These are phyloP conservation scores for Cyanoramphus novaezelandiae DNA, from an alignment of 2,113 vertebrate genomes.

Conservation along the genomic window DNA sequence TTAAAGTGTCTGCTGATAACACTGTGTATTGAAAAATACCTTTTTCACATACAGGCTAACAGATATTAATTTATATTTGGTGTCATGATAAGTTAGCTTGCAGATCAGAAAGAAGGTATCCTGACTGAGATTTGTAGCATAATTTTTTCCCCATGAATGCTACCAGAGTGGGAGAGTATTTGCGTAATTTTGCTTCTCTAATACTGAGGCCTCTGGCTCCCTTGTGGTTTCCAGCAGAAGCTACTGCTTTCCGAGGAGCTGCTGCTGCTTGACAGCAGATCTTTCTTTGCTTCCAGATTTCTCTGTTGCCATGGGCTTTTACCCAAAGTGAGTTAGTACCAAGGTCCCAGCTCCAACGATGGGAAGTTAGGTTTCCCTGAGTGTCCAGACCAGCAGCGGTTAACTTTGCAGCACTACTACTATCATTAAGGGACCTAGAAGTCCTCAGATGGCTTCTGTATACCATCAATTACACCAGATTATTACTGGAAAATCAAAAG, in stretches of 20 bases:
- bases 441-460: constrained; percentile 19
- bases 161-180: accelerated
- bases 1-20: background rate
- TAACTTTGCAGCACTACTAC: background rate
- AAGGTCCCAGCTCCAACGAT: background rate
- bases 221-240: background rate
- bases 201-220: background rate
- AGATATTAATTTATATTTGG: constrained; percentile 17
- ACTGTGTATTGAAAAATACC: background rate
- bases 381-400: background rate
- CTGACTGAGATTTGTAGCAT: background rate
- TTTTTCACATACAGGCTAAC: background rate
- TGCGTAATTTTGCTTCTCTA: background rate
- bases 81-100: constrained; percentile 20
- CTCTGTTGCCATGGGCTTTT: background rate
- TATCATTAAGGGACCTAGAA: constrained; percentile 35
- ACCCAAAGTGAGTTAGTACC: background rate
- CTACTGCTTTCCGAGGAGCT: background rate
- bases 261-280: background rate
- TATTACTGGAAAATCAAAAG: constrained; percentile 56
- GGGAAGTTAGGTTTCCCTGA: background rate
- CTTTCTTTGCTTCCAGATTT: background rate
- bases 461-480: constrained; percentile 35
- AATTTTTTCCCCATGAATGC: background rate
- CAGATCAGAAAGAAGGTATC: background rate